Evolutionary conservation across 2,888 invertebrate species (phyloP), one percentile per base, ranked within the genome.

Genomic region (Drosophila greeni): DNA sequence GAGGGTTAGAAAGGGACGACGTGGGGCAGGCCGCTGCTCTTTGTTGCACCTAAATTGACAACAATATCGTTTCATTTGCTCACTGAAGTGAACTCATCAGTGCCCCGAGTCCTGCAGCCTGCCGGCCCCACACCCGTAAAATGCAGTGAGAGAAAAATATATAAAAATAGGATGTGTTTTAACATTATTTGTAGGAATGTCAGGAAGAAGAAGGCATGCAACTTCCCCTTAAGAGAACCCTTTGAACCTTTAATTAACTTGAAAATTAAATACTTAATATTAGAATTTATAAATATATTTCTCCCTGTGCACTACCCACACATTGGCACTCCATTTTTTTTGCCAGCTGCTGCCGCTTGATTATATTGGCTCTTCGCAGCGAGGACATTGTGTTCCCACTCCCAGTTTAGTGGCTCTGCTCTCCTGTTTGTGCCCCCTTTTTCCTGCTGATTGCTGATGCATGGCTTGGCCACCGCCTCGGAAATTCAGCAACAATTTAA

Each of bases 1-100:
- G 26, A 6, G n/a, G 39, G 40, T 40, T 11, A 14, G 33, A 39
- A 12, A 29, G 37, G 23, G 36, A 33, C 26, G 34, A 29, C 26
- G 34, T 18, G 14, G 45, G 51, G 16, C 36, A 53, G 12, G 52
- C 36, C 64, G 81, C 70, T 65, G 73, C 72, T 75, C 79, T 78
- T 80, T 80, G 79, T 80, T 80, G 79, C 79, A 84, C 84, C 84
- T 80, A 80, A 80, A 80, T 80, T 80, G 81, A 80, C 83, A 80
- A 80, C 83, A 80, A 80, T 80, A 80, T 80, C 80, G 81, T 82
- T 80, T 80, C 80, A 83, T 80, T 80, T 80, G 80, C 81, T 81
- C 80, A 78, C 68, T 83, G 83, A 80, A 83, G 80, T 80, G 80
- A 80, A 80, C 80, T 80, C 80, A 80, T 80, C 80, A 81, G 83